Evolutionary conservation across 2,888 invertebrate genomes (phyloP), one percentile per base, ranked within the genome.

Genomic region (Cynaeus angustus): DNA sequence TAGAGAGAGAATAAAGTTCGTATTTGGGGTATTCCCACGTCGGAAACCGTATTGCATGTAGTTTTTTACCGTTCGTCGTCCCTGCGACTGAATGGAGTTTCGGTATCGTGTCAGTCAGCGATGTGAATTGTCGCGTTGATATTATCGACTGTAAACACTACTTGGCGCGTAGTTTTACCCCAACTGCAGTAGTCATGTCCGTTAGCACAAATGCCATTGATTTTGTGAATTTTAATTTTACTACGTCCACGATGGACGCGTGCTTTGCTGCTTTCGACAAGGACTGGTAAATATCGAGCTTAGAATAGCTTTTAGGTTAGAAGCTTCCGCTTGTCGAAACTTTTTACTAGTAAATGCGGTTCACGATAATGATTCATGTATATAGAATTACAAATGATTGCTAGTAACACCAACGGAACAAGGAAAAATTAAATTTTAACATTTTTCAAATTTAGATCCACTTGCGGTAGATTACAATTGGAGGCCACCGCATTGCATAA

Each of bases 241-340:
- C 48, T 30, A 76, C 77, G 75, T 77, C 77, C 74, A 74, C 66
- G 84, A 95, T 96, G 95, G 95, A 96, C 88, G 95, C 94, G 83
- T 96, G 96, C 86, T 95, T 95, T 85, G 91, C 92, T 80, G 94
- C 95, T 76, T 96, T 96, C 86, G 95, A 96, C 86, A 94, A 94
- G 85, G 94, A 96, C 86, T 91, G 93, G 92, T 94, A 88, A 88
- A 91, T 88, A 72, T 67, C 33, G 52, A 21, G 21, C n/a, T 52
- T 52, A 62, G 62, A 37, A 55, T 26, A 13, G 62, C 37, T 64
- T 64, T 16, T 50, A 64, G 62, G 56, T 65, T 66, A 66, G 13
- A 45, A 14, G 59, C 46, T 59, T 59, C 37, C 33, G 16, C 12
- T 41, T 41, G 41, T 41, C 41, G n/a, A 41, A 41, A 2, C 1